These are phyloP conservation scores for Odocoileus virginianus DNA, from an alignment of 2,113 vertebrate species.

Conservation along the genomic window DNA sequence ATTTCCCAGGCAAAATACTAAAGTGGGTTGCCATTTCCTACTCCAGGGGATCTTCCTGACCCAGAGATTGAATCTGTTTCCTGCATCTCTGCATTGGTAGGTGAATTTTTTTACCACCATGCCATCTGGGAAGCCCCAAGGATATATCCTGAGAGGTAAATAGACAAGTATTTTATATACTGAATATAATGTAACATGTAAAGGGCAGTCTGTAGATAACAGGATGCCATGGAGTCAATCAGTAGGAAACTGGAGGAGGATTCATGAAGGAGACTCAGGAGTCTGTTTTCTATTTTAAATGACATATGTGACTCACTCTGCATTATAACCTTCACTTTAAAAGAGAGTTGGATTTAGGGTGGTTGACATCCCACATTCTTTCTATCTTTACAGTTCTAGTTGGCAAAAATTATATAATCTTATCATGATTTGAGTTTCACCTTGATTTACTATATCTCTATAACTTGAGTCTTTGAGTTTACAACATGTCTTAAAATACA, in stretches of 20 bases:
- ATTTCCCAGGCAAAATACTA: not conserved
- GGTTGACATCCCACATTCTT: not conserved
- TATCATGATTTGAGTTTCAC: not conserved
- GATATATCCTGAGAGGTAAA: not conserved
- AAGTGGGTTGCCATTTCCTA: not conserved
- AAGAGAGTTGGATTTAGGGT: not conserved
- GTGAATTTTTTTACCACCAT: not conserved
- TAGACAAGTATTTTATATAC: not conserved
- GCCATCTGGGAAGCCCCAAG: not conserved
- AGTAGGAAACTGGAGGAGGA: not conserved
- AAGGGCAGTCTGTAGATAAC: not conserved
- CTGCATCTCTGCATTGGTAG: not conserved
- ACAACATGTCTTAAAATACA: not conserved
- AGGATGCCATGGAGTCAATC: not conserved
- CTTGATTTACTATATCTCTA: conserved; percentile 19
- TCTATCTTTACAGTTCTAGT: not conserved
- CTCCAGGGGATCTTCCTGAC: not conserved
- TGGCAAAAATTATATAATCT: not conserved
- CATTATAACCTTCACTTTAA: not conserved
- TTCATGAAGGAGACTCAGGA: not conserved
- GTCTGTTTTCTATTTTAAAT: not conserved
- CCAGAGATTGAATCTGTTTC: not conserved
- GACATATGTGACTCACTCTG: not conserved
- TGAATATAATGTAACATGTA: not conserved
- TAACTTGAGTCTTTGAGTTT: conserved; percentile 1